Base-by-base conservation (phyloP, 2,797 vertebrate species). In the Buphagus erythrorhynchus region DNA sequence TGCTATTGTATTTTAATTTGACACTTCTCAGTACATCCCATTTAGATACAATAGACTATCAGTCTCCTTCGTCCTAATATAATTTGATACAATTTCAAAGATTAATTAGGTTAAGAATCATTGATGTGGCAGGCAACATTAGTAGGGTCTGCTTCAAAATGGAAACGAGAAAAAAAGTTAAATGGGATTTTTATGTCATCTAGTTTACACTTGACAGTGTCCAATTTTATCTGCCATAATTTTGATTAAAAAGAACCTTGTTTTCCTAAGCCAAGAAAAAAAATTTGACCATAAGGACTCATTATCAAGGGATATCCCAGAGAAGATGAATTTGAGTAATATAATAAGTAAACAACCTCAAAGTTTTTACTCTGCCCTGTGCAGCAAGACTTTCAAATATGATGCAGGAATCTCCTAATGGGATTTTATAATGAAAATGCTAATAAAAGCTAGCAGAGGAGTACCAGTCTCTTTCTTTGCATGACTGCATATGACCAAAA, bases 361-460 rank as follows among this genome's bases (percentile, higher is more conserved):
- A 83, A 86, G 35, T 78, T 82, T 28, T 76, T 74, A 48, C 18
- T 80, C 35, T 86, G 35, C 26, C 20, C 10, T 69, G 28, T 72
- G 46, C 42, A 57, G 25, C 26, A 45, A 45, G 71, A 48, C 7
- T 86, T 88, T 43, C 18, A 19, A 59, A 82, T 84, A 71, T 51
- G 21, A 28, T 45, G 7, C 13, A 51, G 52, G 58, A 77, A 45
- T 18, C 5, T 88, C 20, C 10, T 49, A 83, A 91, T 69, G 28
- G 33, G 16, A 48, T 88, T 96, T 86, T 58, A 55, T 80, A 68
- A 62, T 75, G 75, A 62, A 96, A 96, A 86, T 86, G 54, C 40
- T 86, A 83, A 89, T 88, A 58, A 24, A 83, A 49, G 14, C 42
- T 80, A 75, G n/a, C 49, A 89, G 77, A 96, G 75, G 49, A 92